Evolutionary conservation across 2,888 invertebrate species (phyloP).

Genomic region (Caenorhabditis plicata): DNA sequence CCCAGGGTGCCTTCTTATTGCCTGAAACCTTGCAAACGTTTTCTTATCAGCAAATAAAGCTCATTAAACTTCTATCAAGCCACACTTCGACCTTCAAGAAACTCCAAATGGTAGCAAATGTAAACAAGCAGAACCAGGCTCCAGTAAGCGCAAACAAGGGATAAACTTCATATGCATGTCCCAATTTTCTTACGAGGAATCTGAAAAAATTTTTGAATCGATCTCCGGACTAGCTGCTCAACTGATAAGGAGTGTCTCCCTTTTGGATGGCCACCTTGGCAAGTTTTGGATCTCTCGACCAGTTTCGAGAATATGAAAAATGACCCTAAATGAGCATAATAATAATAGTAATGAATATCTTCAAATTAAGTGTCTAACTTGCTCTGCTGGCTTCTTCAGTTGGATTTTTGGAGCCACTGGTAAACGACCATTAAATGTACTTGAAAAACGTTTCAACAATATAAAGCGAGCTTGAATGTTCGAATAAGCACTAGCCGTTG

Average conservation of each 20-base stretch:
- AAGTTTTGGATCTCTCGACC: constrained; percentile 35
- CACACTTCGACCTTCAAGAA: constrained; percentile 56
- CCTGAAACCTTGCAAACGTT: too few relatives aligned
- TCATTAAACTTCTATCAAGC: constrained; percentile 60
- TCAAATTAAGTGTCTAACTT: constrained; percentile 1
- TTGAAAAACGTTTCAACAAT: too few relatives aligned
- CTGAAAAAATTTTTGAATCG: constrained; percentile 27
- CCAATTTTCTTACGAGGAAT: constrained; percentile 50
- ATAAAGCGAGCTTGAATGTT: too few relatives aligned
- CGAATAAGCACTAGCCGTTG: too few relatives aligned
- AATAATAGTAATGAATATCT: not conserved
- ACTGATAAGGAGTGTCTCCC: constrained; percentile 42
- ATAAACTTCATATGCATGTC: constrained; percentile 59
- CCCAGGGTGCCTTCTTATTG: constrained; percentile 53
- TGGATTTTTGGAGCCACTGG: constrained; percentile 31
- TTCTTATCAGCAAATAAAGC: too few relatives aligned
- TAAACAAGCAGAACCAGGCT: constrained; percentile 48
- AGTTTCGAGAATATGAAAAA: constrained; percentile 36
- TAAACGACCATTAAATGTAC: constrained; percentile 7
- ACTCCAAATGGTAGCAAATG: constrained; percentile 42
- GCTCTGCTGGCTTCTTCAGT: constrained; percentile 34
- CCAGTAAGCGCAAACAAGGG: constrained; percentile 51
- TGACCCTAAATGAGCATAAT: constrained; percentile 19
- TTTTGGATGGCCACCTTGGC: constrained; percentile 34
- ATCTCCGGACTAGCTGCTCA: not conserved